A percentile compares a stretch with the other conserved stretches of the same genome.
phyloP scores from a whole-genome alignment of 2,797 vertebrate genomes.

The Hyperoplus lanceolatus region DNA sequence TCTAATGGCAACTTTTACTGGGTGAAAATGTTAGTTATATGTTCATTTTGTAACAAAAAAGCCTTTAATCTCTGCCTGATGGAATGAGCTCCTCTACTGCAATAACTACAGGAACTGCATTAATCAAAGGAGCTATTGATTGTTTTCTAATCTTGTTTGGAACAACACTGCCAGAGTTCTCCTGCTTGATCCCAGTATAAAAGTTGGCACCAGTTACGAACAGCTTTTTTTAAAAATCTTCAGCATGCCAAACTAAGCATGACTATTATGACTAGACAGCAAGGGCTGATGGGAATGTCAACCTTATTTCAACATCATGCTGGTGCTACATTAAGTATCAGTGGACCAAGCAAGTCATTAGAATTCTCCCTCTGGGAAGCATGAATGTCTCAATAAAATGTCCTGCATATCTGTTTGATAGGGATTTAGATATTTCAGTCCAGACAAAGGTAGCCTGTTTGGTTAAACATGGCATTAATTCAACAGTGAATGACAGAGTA shows the following conservation, averaged over 20 bases:
- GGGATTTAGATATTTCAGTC: neutral
- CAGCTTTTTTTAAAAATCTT: neutral
- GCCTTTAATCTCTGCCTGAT: neutral
- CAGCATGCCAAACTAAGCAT: neutral
- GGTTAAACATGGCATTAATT: neutral
- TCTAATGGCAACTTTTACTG: neutral
- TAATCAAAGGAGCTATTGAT: constrained; percentile 43
- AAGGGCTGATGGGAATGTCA: neutral
- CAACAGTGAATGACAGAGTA: neutral
- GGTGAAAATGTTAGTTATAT: neutral
- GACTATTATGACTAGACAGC: neutral
- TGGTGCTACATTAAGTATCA: neutral
- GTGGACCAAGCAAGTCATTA: neutral
- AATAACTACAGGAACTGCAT: constrained; percentile 11
- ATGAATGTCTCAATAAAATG: neutral
- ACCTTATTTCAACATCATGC: neutral
- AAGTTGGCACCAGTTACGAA: constrained; percentile 4
- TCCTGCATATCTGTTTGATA: neutral
- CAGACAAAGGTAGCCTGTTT: neutral
- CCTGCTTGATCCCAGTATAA: constrained; percentile 17
- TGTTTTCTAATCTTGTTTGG: constrained; percentile 29
- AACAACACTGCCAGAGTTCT: constrained; percentile 17
- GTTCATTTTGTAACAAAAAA: neutral
- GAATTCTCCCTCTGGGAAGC: neutral
- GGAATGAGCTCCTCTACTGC: constrained; percentile 5